These are phyloP conservation scores for Periphyllus acericola DNA, from an alignment of 2,888 invertebrate genomes.

Conservation along the genomic window DNA sequence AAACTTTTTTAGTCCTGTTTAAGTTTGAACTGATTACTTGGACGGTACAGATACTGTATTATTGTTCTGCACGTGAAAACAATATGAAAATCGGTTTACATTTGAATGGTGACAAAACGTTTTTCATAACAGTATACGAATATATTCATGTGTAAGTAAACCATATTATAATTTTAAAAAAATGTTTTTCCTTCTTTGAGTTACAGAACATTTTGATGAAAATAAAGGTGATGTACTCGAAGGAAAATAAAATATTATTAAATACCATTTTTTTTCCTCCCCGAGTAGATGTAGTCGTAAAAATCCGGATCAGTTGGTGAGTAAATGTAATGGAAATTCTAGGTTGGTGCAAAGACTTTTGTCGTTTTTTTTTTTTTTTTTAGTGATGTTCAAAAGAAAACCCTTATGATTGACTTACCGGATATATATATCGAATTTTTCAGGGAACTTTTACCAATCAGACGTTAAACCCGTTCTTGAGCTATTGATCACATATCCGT, in stretches of 20 bases:
- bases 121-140: not conserved
- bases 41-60: too few species aligned
- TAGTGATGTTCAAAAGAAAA: constrained; percentile 13
- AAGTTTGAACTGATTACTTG: too few species aligned
- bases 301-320: constrained; percentile 21
- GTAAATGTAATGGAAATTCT: constrained; percentile 31
- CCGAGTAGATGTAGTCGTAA: not conserved
- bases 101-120: not conserved
- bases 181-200: too few species aligned
- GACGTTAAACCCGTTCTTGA: constrained; percentile 33
- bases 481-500: constrained; percentile 34
- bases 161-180: too few species aligned
- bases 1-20: too few species aligned
- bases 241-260: not conserved
- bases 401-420: constrained; percentile 39
- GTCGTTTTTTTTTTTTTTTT: constrained; percentile 15
- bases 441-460: constrained; percentile 19
- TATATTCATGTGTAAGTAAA: too few species aligned
- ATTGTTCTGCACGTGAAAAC: too few species aligned
- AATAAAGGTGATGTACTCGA: not conserved
- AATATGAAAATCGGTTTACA: not conserved
- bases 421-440: constrained; percentile 17
- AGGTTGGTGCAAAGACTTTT: constrained; percentile 19
- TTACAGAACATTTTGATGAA: not conserved
- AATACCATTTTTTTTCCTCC: not conserved